These are phyloP conservation scores for Anarhynchus alexandrinus DNA, from an alignment of 2,113 vertebrate species.

Conservation along the genomic window DNA sequence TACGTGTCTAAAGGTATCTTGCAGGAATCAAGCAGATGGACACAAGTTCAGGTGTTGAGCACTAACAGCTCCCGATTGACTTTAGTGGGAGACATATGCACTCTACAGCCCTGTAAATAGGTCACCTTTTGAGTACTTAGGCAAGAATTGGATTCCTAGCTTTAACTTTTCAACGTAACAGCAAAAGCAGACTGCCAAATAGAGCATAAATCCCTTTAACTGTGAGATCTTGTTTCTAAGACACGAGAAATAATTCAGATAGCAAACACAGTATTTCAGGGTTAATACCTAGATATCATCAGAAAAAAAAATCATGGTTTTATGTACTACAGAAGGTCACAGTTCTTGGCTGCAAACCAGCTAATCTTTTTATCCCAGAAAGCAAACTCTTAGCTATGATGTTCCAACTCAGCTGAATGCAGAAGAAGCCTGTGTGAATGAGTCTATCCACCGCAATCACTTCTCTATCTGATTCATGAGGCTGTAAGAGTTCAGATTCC, in stretches of 20 bases:
- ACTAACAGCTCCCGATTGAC: neutral
- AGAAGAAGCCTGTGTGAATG: neutral
- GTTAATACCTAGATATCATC: neutral
- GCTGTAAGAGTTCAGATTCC: neutral
- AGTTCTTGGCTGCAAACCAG: neutral
- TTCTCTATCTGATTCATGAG: neutral
- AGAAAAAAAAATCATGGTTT: neutral
- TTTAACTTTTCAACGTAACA: neutral
- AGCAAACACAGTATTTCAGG: neutral
- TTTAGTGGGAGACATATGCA: neutral
- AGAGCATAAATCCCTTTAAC: neutral
- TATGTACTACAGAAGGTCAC: neutral
- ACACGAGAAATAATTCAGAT: neutral
- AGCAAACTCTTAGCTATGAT: neutral
- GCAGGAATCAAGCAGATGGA: neutral
- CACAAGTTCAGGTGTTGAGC: neutral
- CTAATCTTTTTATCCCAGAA: constrained; percentile 10
- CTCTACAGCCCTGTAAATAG: neutral
- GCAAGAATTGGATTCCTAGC: neutral
- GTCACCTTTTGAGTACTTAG: neutral
- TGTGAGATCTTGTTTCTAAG: neutral
- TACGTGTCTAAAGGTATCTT: neutral
- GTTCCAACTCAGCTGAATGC: neutral
- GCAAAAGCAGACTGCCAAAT: neutral
- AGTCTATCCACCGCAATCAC: neutral